phyloP scores from a whole-genome alignment of 2,888 invertebrate species.

The Temnothorax unifasciatus region DNA sequence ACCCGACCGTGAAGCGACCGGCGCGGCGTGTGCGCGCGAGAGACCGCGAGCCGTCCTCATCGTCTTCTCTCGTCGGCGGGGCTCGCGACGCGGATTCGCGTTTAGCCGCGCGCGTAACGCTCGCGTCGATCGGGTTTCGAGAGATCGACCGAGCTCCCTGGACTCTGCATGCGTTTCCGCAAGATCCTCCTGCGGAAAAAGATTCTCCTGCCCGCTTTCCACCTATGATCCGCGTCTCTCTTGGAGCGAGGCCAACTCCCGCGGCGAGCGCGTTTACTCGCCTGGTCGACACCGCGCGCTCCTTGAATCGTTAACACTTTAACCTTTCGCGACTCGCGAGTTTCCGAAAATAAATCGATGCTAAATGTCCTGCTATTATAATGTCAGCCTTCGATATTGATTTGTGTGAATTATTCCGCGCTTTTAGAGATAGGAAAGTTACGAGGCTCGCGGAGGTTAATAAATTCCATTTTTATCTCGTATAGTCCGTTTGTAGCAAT shows the following conservation, averaged over 20 bases:
- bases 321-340: slow-evolving; percentile 58
- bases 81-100: no score
- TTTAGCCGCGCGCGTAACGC: not conserved
- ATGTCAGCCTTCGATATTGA: slow-evolving; percentile 4
- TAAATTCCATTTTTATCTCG: slow-evolving; percentile 18
- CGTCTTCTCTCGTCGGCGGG: not conserved
- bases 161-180: slow-evolving; percentile 32
- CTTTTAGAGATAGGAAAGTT: not conserved
- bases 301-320: slow-evolving; percentile 64
- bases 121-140: slow-evolving; percentile 51
- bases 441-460: slow-evolving; percentile 9
- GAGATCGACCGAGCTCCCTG: slow-evolving; percentile 1
- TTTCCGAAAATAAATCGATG: slow-evolving; percentile 23
- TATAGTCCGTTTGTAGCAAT: not conserved
- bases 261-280: slow-evolving; percentile 35
- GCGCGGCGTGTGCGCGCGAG: slow-evolving; percentile 12
- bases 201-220: not conserved
- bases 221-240: not conserved
- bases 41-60: not conserved
- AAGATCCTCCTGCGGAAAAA: not conserved
- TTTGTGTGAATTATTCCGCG: not conserved
- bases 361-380: not conserved
- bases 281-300: slow-evolving; percentile 22
- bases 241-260: slow-evolving; percentile 62
- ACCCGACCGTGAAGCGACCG: slow-evolving; percentile 49